phyloP scores from a whole-genome alignment of 1,140 invertebrate species.

The Pectinophora gossypiella region DNA sequence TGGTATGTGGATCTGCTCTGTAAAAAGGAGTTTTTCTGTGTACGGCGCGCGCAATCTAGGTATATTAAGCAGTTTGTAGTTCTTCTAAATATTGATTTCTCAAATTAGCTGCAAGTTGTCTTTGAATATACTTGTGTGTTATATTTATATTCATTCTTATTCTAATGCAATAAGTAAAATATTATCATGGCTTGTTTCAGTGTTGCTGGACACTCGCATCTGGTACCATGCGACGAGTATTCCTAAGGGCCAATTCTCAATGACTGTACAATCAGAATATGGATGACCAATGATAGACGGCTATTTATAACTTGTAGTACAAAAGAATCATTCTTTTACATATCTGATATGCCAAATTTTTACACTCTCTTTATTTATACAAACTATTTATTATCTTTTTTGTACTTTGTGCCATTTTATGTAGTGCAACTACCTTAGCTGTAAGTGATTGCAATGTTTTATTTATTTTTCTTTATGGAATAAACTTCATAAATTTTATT shows the following conservation, averaged over 20 bases:
- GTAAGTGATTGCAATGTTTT: constrained; percentile 25
- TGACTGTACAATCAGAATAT: constrained; percentile 95
- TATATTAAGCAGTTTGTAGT: no score
- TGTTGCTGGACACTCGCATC: constrained; percentile 91
- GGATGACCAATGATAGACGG: constrained; percentile 74
- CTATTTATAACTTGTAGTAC: constrained; percentile 27
- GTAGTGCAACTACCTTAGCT: constrained; percentile 40
- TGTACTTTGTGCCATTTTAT: constrained; percentile 36
- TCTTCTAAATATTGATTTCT: no score
- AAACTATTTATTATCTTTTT: constrained; percentile 32
- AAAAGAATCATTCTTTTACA: constrained; percentile 51
- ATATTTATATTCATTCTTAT: no score
- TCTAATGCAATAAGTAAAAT: constrained; percentile 1
- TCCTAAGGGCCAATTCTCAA: constrained; percentile 88
- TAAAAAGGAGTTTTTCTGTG: no score
- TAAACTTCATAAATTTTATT: constrained; percentile 6
- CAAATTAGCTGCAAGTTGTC: no score
- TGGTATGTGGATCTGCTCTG: no score
- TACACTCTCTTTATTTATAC: constrained; percentile 39
- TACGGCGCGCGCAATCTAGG: no score
- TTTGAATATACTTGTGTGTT: no score
- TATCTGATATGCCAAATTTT: constrained; percentile 61
- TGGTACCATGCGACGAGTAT: constrained; percentile 95
- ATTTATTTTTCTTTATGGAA: constrained; percentile 19
- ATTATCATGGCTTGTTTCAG: constrained; percentile 63